Evolutionary conservation across 1,140 invertebrate species (phyloP), one percentile per base, ranked within the genome.

Genomic region (Battus philenor): DNA sequence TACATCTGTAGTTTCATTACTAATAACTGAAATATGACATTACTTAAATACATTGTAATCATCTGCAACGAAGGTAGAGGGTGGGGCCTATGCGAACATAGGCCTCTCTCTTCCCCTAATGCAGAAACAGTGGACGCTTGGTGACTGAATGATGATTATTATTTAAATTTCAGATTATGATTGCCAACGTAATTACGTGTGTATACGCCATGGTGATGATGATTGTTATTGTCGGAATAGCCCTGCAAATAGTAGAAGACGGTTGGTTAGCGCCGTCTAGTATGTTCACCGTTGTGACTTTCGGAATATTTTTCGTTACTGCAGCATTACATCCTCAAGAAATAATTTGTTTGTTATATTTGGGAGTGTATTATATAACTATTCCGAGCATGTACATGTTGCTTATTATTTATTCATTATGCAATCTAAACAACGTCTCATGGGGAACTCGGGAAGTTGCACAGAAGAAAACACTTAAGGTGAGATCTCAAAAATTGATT

Each of bases 321-420:
- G 94, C 91, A 0, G 62, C 95, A 0, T 59, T 97, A 9, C 96
- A 98, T 87, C 96, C 96, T 0, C 92, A 94, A 70, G 95, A 97
- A 80, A 89, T 93, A 39, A 77, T 77, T 6, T 97, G 95, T 63
- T 72, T 98, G 3, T 68, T 92, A 8, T 93, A 91, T 46, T 91
- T 94, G 8, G 73, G 94, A 2, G 89, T 98, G 13, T 98, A 98
- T 75, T 98, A 96, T 70, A 89, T 98, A 7, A 95, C 95, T 4
- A 94, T 98, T 32, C 96, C 96, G 0, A 95, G 94, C 47, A 97
- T 97, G 95, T 98, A 97, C 67, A 91, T 97, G 89, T 84, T 98
- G 47, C 88, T 98, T 7, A 94, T 96, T 27, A 94, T 98, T 36
- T 98, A 96, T 66, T 95, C 95, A 0, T 84, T 97, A 0, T 96